Evolutionary conservation across 2,113 vertebrate species (phyloP).

Genomic region (Nothocercus nigrocapillus): DNA sequence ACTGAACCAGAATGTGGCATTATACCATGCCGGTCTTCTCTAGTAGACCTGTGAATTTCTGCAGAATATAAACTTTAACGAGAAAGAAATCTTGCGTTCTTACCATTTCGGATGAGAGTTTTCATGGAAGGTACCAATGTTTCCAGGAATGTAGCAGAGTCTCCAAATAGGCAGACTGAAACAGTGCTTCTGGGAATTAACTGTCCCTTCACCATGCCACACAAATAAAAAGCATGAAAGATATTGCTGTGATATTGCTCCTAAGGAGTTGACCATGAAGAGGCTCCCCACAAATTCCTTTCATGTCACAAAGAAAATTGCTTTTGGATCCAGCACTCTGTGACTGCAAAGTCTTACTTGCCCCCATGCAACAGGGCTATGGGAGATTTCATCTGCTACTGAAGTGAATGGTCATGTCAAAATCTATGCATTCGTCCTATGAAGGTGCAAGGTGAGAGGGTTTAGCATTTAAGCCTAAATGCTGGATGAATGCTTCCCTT

Average conservation of each 20-base stretch:
- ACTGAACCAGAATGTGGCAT: conserved; percentile 11
- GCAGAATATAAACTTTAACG: not conserved
- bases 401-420: not conserved
- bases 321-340: conserved; percentile 1
- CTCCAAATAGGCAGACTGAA: conserved; percentile 5
- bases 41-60: conserved; percentile 12
- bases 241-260: conserved; percentile 16
- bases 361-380: not conserved
- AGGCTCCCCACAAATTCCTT: conserved; percentile 22
- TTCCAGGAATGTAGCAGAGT: not conserved
- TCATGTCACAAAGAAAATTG: not conserved
- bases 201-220: not conserved
- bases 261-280: not conserved
- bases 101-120: not conserved
- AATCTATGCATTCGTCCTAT: not conserved
- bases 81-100: not conserved
- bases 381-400: conserved; percentile 10
- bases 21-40: not conserved
- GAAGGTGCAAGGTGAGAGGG: not conserved
- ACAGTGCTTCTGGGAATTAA: conserved; percentile 12
- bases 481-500: not conserved
- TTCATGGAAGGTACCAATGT: not conserved
- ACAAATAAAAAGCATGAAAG: conserved; percentile 13
- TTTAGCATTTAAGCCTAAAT: not conserved
- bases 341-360: not conserved